Base-by-base conservation (phyloP, 2,888 invertebrate species). In the Entomobrya proxima region DNA sequence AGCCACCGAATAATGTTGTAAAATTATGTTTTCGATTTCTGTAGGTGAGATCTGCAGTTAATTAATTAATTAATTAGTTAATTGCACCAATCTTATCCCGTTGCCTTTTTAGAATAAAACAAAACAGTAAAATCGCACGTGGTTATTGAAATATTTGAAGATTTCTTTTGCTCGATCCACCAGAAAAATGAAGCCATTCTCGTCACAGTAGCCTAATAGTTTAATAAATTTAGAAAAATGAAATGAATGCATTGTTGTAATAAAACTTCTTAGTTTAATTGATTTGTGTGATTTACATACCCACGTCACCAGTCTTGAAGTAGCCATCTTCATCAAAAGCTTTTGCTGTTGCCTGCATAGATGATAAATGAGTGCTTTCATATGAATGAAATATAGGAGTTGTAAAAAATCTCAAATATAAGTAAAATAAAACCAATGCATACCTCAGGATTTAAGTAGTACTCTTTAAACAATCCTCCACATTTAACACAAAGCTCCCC, bases 401-500 rank as follows among this genome's bases (percentile, higher is more conserved):
- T 35, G 35, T 7, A 40, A 40, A 40, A 11, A 15, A 11, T 40
- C 15, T 40, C 7, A 15, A 7, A 15, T 7, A 40, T 11, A 40
- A 40, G 44, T 40, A 15, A 11, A 40, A 40, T 58, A 58, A 11
- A 52, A 30, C 13, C 5, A 21, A 61, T 50, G 27, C 7, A 2
- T 72, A 89, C 89, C 67, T 88, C 79, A 18, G 84, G 83, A 55
- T 89, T 89, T 21, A 86, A 81, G 11, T 86, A 75, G 37, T 90
- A 90, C 7, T 74, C 40, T 24, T 52, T 40, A 61, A 89, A 90
- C 11, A 85, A 11, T 18, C 67, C 69, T 1, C 75, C 58, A 15
- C 81, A 92, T 61, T 91, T 91, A 2, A 93, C 90, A 87, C 91
- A 92, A 3, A 93, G 88, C 89, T 93, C 93, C 30, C 93, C 93